Percentiles rank a stretch among this genome's conserved stretches.
Conservation (phyloP, 35 echinoderm and acorn worm genomes). For the Holothuria glaberrima region DNA sequence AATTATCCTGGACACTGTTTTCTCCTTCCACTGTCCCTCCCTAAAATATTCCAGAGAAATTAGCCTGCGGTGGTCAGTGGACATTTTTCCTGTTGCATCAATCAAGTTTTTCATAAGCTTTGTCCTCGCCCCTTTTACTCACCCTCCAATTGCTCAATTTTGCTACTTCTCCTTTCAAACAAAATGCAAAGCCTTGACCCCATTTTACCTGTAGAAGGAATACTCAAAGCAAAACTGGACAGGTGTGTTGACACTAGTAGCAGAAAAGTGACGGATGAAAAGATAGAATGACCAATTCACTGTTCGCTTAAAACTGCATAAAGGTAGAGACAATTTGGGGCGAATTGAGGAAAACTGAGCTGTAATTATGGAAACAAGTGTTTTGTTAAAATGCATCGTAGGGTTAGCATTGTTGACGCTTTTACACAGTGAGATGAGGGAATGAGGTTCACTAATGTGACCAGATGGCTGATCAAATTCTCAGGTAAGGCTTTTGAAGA, state of each 20-base stretch:
- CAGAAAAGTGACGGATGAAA: conserved; percentile 6
- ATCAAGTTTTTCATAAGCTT: neutral
- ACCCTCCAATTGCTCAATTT: conserved; percentile 31
- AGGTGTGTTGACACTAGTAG: conserved; percentile 31
- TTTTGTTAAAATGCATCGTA: too few species aligned
- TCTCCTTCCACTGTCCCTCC: too few species aligned
- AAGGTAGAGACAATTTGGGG: conserved; percentile 13
- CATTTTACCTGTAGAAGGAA: conserved; percentile 23
- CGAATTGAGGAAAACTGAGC: neutral
- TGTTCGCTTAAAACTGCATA: conserved; percentile 16
- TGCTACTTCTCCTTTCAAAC: neutral
- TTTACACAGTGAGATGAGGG: too few species aligned
- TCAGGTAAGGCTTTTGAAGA: too few species aligned
- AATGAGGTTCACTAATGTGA: too few species aligned
- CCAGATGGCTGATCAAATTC: too few species aligned
- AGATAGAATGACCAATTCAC: conserved; percentile 34
- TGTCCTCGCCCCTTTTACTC: neutral
- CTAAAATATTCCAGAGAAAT: too few species aligned
- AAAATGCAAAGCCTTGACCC: conserved; percentile 45
- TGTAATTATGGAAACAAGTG: too few species aligned
- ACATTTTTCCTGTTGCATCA: neutral
- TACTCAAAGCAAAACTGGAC: conserved; percentile 21
- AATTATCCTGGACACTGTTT: too few species aligned
- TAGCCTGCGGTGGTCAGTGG: too few species aligned
- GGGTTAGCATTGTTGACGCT: too few species aligned